Evolutionary conservation across 2,888 invertebrate species (phyloP).

Genomic region (Leucoma salicis): DNA sequence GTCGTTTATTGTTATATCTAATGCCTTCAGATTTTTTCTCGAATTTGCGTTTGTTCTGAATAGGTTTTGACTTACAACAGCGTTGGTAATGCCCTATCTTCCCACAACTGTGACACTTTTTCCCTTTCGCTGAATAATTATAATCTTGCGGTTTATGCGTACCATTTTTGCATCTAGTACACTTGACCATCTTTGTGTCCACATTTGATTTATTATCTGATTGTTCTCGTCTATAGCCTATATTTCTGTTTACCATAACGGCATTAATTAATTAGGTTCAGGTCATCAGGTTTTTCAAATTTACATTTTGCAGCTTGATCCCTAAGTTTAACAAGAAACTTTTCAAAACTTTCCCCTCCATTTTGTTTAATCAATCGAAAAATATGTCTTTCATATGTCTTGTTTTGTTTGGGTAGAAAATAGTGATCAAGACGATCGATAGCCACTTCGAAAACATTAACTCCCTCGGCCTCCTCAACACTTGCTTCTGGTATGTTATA

Average conservation of each 20-base stretch:
- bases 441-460: neutral
- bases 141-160: no score
- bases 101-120: no score
- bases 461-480: neutral
- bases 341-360: conserved; percentile 8
- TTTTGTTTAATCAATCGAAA: conserved; percentile 10
- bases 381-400: conserved; percentile 6
- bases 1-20: neutral
- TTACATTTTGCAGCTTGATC: conserved; percentile 5
- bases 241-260: no score
- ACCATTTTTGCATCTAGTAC: no score
- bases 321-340: conserved; percentile 3
- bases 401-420: conserved; percentile 8
- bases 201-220: no score
- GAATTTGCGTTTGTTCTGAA: neutral
- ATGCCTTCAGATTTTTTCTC: neutral
- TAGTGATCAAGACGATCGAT: conserved; percentile 4
- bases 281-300: conserved; percentile 1
- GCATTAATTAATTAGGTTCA: no score
- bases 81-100: no score
- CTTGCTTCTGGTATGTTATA: neutral
- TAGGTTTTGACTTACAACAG: no score
- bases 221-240: no score
- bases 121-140: no score
- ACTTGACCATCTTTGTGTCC: no score